A percentile compares a stretch with the other conserved stretches of the same genome.
Conservation (phyloP, 2,888 invertebrate species). For the Tholera decimalis region DNA sequence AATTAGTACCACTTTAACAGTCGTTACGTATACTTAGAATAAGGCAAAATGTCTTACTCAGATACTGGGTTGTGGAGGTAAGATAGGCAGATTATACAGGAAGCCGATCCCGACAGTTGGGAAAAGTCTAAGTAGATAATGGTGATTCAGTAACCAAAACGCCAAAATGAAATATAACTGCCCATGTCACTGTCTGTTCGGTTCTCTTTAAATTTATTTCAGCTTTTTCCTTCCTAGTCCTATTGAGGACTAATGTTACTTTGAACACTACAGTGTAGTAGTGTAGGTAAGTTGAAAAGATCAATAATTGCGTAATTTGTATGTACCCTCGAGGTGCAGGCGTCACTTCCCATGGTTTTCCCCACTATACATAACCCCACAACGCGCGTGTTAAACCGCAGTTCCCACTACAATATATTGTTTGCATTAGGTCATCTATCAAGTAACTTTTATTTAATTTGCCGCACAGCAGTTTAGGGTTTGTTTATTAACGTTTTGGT, state of each 20-base stretch:
- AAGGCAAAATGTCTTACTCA: no score
- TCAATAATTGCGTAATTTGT: conserved; percentile 33
- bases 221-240: no score
- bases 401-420: conserved; percentile 31
- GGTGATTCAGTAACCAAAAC: no score
- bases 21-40: no score
- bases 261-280: not conserved
- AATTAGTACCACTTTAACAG: no score
- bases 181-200: no score
- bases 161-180: no score
- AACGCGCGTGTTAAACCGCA: conserved; percentile 44
- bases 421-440: conserved; percentile 16
- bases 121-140: no score
- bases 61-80: no score
- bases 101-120: no score
- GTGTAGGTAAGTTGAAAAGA: not conserved
- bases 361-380: conserved; percentile 20
- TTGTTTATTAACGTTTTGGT: conserved; percentile 22
- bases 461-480: not conserved
- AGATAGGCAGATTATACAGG: no score
- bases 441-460: conserved; percentile 21
- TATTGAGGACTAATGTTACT: not conserved
- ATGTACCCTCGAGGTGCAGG: conserved; percentile 29
- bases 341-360: conserved; percentile 41
- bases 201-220: no score